phyloP scores from a whole-genome alignment of 2,888 invertebrate species.

The Shargacucullia verbasci region DNA sequence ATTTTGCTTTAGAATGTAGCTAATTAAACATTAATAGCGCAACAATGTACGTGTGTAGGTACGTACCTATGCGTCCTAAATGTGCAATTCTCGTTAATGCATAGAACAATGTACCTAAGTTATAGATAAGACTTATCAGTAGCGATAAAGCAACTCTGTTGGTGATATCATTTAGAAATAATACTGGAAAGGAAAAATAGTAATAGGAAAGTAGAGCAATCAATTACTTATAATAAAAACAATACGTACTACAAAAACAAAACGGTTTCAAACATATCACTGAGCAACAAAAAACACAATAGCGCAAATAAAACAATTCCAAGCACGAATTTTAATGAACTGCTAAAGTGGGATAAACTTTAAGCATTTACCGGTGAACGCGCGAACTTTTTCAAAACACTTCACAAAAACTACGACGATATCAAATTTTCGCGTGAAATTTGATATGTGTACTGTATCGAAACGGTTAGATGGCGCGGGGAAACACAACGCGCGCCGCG shows the following conservation, averaged over 20 bases:
- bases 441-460: constrained; percentile 85
- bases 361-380: constrained; percentile 71
- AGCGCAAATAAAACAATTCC: constrained; percentile 71
- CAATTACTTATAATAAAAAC: constrained; percentile 62
- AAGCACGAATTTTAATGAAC: constrained; percentile 70
- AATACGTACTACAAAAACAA: constrained; percentile 79
- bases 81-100: constrained; percentile 72
- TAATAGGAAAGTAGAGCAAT: constrained; percentile 42
- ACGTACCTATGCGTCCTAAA: constrained; percentile 60
- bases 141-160: constrained; percentile 84
- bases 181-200: constrained; percentile 53
- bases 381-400: constrained; percentile 71
- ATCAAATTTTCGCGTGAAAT: constrained; percentile 88
- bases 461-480: constrained; percentile 57
- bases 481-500: constrained; percentile 72
- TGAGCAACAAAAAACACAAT: constrained; percentile 81
- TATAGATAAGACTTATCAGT: constrained; percentile 81
- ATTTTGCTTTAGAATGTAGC: constrained; percentile 2
- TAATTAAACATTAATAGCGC: constrained; percentile 12
- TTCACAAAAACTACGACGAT: constrained; percentile 85
- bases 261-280: constrained; percentile 75
- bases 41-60: constrained; percentile 11
- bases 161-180: constrained; percentile 75
- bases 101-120: constrained; percentile 68
- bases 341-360: constrained; percentile 70